A percentile compares a stretch with the other conserved stretches of the same genome.
Conservation (phyloP, 2,888 invertebrate species). For the Monopis laevigella region DNA sequence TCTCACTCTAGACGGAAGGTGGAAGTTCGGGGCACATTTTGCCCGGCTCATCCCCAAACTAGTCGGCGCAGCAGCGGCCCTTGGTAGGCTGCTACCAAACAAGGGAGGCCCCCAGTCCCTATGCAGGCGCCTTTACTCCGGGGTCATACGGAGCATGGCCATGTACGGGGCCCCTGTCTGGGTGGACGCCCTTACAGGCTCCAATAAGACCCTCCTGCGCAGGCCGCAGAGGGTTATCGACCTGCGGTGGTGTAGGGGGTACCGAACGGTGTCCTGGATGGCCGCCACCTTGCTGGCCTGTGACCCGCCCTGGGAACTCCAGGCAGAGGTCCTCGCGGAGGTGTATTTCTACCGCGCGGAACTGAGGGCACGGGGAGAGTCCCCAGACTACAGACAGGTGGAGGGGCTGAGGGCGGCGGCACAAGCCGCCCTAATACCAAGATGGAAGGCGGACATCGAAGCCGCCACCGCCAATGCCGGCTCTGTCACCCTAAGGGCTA, state of each 20-base stretch:
- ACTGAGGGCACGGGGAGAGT: neutral
- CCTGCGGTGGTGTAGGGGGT: neutral
- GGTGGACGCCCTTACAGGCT: neutral
- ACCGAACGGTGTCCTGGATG: slow-evolving; percentile 4
- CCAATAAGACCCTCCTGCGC: neutral
- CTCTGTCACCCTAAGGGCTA: no score
- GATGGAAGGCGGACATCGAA: neutral
- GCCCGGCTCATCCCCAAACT: neutral
- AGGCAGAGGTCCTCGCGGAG: slow-evolving; percentile 6
- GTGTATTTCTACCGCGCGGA: neutral
- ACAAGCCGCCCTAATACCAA: neutral
- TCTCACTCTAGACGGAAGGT: no score
- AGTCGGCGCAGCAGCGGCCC: no score
- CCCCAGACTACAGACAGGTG: neutral
- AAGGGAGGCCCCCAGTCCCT: neutral
- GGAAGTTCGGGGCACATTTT: slow-evolving; percentile 1
- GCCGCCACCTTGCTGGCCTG: slow-evolving; percentile 1
- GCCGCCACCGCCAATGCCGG: no score
- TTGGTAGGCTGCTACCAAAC: neutral
- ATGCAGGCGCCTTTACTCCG: slow-evolving; percentile 1
- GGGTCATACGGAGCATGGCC: slow-evolving; percentile 3
- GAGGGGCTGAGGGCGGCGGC: neutral
- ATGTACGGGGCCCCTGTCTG: slow-evolving; percentile 5
- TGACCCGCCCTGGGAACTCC: slow-evolving; percentile 2
- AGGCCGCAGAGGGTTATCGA: slow-evolving; percentile 1